phyloP scores from a whole-genome alignment of 2,113 vertebrate genomes.

The Alexandromys fortis region DNA sequence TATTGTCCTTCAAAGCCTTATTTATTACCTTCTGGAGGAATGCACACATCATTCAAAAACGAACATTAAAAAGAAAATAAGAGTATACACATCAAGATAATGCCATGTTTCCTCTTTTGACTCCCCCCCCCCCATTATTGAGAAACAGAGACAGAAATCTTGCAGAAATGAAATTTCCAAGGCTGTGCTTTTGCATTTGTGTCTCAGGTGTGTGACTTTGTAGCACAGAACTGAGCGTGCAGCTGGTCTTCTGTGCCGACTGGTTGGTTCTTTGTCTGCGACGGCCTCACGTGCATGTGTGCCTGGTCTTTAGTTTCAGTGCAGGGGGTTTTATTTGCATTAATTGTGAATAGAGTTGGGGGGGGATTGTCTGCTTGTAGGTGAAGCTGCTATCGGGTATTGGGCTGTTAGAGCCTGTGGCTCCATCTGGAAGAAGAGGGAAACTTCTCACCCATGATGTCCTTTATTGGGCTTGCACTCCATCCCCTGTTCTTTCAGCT shows the following conservation, averaged over 20 bases:
- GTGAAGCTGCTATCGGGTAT: not conserved
- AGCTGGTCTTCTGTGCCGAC: not conserved
- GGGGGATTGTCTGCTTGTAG: not conserved
- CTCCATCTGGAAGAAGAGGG: not conserved
- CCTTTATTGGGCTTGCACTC: slow-evolving; percentile 4
- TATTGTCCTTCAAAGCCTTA: slow-evolving; percentile 29
- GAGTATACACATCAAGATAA: not conserved
- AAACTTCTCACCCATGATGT: not conserved
- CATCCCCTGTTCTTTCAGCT: not conserved
- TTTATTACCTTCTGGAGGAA: not conserved
- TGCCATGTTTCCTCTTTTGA: not conserved
- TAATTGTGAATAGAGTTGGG: slow-evolving; percentile 12
- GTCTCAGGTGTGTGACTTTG: not conserved
- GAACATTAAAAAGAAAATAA: not conserved
- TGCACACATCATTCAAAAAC: slow-evolving; percentile 24
- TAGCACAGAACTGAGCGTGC: not conserved
- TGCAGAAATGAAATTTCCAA: not conserved
- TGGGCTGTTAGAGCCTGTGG: not conserved
- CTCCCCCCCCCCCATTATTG: not conserved
- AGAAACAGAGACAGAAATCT: slow-evolving; percentile 16
- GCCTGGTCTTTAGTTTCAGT: slow-evolving; percentile 39
- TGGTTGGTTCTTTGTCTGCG: not conserved
- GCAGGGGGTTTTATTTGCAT: slow-evolving; percentile 31
- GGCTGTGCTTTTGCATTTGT: not conserved
- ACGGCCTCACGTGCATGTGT: not conserved